Evolutionary conservation across 2,888 invertebrate genomes (phyloP).

Genomic region (Morpho achilles): DNA sequence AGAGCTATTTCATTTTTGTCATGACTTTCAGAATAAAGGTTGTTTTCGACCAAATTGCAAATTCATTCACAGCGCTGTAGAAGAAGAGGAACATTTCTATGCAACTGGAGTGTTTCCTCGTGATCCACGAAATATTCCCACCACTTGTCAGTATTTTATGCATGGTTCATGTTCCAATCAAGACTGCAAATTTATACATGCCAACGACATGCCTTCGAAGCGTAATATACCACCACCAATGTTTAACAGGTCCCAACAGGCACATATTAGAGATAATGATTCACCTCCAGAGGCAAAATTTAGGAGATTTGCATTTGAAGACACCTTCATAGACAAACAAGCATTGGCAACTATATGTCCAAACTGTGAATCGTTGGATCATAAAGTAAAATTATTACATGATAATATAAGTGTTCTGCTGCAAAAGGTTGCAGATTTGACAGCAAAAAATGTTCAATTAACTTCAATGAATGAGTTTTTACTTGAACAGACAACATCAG

Average conservation of each 20-base stretch:
- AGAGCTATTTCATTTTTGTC: conserved; percentile 75
- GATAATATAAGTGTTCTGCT: conserved; percentile 71
- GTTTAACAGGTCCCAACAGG: conserved; percentile 44
- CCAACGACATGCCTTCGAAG: conserved; percentile 42
- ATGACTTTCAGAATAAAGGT: conserved; percentile 85
- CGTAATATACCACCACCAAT: conserved; percentile 45
- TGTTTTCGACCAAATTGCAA: conserved; percentile 81
- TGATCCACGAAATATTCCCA: conserved; percentile 49
- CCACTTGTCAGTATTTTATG: conserved; percentile 81
- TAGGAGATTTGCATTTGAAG: conserved; percentile 58
- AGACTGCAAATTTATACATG: conserved; percentile 56
- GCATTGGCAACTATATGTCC: conserved; percentile 49
- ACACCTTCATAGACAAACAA: conserved; percentile 52
- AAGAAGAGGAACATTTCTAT: conserved; percentile 85
- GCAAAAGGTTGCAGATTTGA: conserved; percentile 65
- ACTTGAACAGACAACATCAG: conserved; percentile 61
- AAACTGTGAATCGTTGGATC: conserved; percentile 63
- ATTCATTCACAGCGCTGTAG: conserved; percentile 84
- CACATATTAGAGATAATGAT: conserved; percentile 55
- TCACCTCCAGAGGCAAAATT: conserved; percentile 68
- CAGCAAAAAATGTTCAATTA: conserved; percentile 67
- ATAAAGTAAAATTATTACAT: conserved; percentile 66
- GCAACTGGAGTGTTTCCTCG: conserved; percentile 81
- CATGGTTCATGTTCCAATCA: conserved; percentile 78
- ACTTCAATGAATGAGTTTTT: conserved; percentile 75